Percentiles rank a stretch among this genome's conserved stretches.
Conservation (phyloP, 2,888 invertebrate genomes). For the Stenichneumon culpator region DNA sequence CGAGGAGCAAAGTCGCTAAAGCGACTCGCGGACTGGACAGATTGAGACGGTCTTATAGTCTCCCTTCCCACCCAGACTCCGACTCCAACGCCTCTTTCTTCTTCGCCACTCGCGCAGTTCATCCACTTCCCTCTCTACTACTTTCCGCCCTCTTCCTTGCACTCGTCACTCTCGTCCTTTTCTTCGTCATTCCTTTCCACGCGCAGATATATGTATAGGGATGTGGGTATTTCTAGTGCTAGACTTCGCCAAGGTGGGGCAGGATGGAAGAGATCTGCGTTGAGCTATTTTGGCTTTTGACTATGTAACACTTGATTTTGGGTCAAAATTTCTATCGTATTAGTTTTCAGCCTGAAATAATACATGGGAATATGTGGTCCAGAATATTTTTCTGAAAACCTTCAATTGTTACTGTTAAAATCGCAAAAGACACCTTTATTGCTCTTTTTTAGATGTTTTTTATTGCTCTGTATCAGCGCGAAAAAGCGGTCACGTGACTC, state of each 20-base stretch:
- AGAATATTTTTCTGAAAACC: too few relatives aligned
- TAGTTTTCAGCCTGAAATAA: neutral
- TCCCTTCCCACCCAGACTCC: constrained; percentile 57
- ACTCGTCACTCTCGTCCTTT: constrained; percentile 62
- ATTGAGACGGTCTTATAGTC: constrained; percentile 71
- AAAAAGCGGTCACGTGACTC: too few relatives aligned
- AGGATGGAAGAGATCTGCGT: neutral
- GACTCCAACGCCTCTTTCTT: constrained; percentile 55
- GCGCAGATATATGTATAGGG: neutral
- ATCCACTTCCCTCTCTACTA: constrained; percentile 46
- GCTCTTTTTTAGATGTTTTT: too few relatives aligned
- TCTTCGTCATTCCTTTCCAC: constrained; percentile 39
- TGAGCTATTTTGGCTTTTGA: neutral
- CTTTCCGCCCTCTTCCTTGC: constrained; percentile 49
- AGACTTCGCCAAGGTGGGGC: neutral
- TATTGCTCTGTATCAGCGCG: too few relatives aligned
- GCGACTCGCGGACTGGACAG: constrained; percentile 64
- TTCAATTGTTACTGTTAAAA: too few relatives aligned
- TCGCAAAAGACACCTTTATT: too few relatives aligned
- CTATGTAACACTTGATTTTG: neutral
- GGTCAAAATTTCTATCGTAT: neutral
- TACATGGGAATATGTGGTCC: too few relatives aligned
- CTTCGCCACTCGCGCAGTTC: constrained; percentile 36
- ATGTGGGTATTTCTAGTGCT: neutral
- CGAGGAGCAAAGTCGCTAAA: constrained; percentile 72